Conservation (phyloP, 1,140 invertebrate genomes). For the Xylocopa sonorina region DNA sequence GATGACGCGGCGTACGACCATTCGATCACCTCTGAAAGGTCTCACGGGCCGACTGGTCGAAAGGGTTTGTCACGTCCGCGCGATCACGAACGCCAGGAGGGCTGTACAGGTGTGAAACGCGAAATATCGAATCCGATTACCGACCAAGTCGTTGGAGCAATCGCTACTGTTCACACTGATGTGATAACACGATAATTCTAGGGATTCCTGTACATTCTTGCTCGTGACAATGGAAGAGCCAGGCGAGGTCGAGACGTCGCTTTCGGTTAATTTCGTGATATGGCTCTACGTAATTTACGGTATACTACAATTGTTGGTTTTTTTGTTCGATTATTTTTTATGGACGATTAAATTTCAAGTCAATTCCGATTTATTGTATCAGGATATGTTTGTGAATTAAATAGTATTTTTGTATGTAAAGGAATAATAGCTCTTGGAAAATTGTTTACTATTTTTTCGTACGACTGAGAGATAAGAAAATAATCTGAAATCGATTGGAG, state of each 20-base stretch:
- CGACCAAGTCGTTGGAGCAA: too few relatives aligned
- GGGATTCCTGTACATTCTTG: slow-evolving; percentile 46
- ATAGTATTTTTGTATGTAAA: background rate
- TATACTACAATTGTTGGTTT: slow-evolving; percentile 57
- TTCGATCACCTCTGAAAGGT: slow-evolving; percentile 36
- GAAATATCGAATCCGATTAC: background rate
- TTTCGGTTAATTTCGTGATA: slow-evolving; percentile 54
- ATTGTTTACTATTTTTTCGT: too few relatives aligned
- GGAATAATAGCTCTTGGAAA: too few relatives aligned
- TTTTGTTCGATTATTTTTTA: slow-evolving; percentile 71
- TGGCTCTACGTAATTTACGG: slow-evolving; percentile 64
- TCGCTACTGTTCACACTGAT: background rate
- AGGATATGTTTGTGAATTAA: background rate
- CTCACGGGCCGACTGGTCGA: slow-evolving; percentile 37
- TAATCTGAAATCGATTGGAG: background rate
- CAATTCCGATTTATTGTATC: rapidly evolving
- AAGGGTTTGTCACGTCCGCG: slow-evolving; percentile 22
- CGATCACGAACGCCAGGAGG: slow-evolving; percentile 29
- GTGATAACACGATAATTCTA: background rate
- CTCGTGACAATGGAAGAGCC: slow-evolving; percentile 33
- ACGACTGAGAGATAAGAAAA: background rate
- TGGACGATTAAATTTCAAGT: slow-evolving; percentile 58
- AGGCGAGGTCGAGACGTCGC: slow-evolving; percentile 20
- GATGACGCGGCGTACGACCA: slow-evolving; percentile 37
- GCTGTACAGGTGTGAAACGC: background rate